These are phyloP conservation scores for Ellobius talpinus DNA, from an alignment of 2,113 vertebrate genomes.

Conservation along the genomic window DNA sequence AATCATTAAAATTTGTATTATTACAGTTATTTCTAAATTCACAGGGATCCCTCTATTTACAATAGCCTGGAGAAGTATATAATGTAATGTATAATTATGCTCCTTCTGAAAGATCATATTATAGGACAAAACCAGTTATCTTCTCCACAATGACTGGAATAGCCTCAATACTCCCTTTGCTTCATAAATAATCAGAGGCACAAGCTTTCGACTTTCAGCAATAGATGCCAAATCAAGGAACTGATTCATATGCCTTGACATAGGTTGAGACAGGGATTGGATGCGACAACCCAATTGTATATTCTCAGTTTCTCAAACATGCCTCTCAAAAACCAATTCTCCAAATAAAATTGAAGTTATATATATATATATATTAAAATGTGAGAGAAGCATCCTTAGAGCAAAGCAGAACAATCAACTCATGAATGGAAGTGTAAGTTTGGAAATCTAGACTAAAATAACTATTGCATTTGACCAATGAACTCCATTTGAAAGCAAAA, in stretches of 20 bases:
- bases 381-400: background rate
- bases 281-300: background rate
- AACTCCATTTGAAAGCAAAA: background rate
- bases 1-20: constrained; percentile 70
- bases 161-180: background rate
- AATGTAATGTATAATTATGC: constrained; percentile 62
- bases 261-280: background rate
- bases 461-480: background rate
- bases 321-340: constrained; percentile 26
- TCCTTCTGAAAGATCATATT: constrained; percentile 67
- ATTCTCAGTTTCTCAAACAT: constrained; percentile 9
- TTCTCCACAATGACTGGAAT: constrained; percentile 35
- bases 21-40: constrained; percentile 75
- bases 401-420: background rate
- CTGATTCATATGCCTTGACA: background rate
- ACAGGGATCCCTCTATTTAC: constrained; percentile 54
- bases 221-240: background rate
- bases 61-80: constrained; percentile 58
- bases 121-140: constrained; percentile 52
- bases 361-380: background rate
- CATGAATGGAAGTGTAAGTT: background rate
- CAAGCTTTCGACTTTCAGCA: constrained; percentile 35
- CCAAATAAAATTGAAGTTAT: constrained; percentile 29
- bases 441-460: constrained; percentile 34
- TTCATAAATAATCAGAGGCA: constrained; percentile 25